Conservation (phyloP, 2,888 invertebrate genomes). For the Spodoptera littoralis region DNA sequence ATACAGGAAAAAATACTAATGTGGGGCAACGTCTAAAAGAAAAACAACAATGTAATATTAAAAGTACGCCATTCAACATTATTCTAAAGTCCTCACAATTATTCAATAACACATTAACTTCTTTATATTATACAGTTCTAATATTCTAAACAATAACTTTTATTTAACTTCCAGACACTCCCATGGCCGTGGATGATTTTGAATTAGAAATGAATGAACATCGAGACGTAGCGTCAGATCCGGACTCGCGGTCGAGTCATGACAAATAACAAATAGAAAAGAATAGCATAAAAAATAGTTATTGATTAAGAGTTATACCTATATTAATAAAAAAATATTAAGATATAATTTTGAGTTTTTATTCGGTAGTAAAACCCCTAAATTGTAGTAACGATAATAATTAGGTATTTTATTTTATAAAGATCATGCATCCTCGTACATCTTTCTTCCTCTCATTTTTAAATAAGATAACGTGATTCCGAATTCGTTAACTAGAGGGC, state of each 20-base stretch:
- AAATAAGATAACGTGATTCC: not conserved
- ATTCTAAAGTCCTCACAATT: too few species aligned
- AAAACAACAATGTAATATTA: too few species aligned
- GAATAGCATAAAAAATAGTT: not conserved
- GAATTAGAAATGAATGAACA: conserved; percentile 75
- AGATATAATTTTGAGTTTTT: not conserved
- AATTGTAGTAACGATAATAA: too few species aligned
- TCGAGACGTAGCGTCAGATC: conserved; percentile 74
- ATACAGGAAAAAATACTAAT: too few species aligned
- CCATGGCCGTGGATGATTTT: conserved; percentile 85
- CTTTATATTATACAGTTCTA: too few species aligned
- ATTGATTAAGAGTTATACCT: conserved; percentile 32
- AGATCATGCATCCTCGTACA: too few species aligned
- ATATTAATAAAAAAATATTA: conserved; percentile 10
- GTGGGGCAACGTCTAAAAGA: too few species aligned
- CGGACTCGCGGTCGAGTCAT: conserved; percentile 80
- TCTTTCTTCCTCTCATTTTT: too few species aligned
- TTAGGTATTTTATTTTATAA: too few species aligned
- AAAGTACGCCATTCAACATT: too few species aligned
- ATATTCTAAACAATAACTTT: not conserved
- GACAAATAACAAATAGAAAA: conserved; percentile 66
- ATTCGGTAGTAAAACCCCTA: too few species aligned
- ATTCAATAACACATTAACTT: too few species aligned
- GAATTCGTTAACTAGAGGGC: conserved; percentile 10
- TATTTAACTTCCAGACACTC: conserved; percentile 74